Percentiles rank a stretch among this genome's conserved stretches.
Conservation (phyloP, 2,888 invertebrate species). For the Tachina fera region DNA sequence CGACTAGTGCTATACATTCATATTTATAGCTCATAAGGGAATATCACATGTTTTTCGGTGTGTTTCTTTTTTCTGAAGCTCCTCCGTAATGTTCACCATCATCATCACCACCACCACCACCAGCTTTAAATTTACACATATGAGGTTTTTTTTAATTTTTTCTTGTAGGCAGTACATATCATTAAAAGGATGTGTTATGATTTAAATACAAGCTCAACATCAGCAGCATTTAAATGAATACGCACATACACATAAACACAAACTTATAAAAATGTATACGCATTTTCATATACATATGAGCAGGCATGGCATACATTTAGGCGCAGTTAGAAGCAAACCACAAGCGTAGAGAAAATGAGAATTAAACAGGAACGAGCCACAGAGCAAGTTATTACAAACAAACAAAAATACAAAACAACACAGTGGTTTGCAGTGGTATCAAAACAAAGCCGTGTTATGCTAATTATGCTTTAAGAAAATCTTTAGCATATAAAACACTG, state of each 20-base stretch:
- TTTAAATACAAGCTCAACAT: constrained; percentile 72
- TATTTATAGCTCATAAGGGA: constrained; percentile 71
- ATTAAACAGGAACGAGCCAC: constrained; percentile 28
- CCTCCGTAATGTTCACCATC: constrained; percentile 41
- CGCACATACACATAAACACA: constrained; percentile 16
- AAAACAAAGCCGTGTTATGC: no score
- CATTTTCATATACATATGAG: background rate
- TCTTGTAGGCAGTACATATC: constrained; percentile 39
- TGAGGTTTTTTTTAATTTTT: background rate
- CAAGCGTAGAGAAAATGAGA: background rate
- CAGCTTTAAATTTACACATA: constrained; percentile 42
- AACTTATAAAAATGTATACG: background rate
- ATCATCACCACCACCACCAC: constrained; percentile 11
- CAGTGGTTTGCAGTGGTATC: constrained; percentile 31
- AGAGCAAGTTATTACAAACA: background rate
- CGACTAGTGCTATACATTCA: constrained; percentile 46
- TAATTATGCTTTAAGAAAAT: no score
- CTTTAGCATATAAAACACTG: no score
- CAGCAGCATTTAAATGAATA: constrained; percentile 55
- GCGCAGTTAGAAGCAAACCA: constrained; percentile 50
- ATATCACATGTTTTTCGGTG: constrained; percentile 54
- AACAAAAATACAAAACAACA: background rate
- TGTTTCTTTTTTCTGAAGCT: constrained; percentile 9
- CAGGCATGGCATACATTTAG: constrained; percentile 44
- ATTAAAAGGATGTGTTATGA: constrained; percentile 74